Evolutionary conservation across 2,113 vertebrate species (phyloP), one percentile per base, ranked within the genome.

Genomic region (Mesembrinibis cayennensis): DNA sequence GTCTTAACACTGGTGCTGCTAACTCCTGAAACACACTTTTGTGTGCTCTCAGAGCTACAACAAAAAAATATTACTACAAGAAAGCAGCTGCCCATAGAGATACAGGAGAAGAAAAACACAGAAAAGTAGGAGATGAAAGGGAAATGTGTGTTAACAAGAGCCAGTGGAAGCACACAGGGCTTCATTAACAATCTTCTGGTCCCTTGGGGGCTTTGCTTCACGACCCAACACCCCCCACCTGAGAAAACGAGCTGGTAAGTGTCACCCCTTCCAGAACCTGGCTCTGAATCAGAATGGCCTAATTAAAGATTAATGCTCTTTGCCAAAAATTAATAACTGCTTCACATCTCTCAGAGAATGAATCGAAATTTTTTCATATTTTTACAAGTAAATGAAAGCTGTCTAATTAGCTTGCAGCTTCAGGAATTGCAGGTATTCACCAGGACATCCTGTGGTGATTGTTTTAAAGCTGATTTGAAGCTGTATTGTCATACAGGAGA

Each of bases 81-180:
- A 89, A 96, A 92, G 92, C 79, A 93, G 40, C 38, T 95, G 59
- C 59, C 78, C 8, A 2, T 70, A 95, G 86, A 95, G 34, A 83
- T 76, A 78, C 9, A 56, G 47, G 29, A 45, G 81, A 91, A 80
- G 59, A 95, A 93, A 94, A 22, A 5, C 17, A 44, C 17, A 92
- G 70, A 77, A 96, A 93, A 89, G 74, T 25, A 52, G 83, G 44
- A 59, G 50, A 72, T 67, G 22, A 95, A 95, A 72, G 49, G 53
- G 50, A 81, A 91, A 15, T 38, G 18, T 13, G 20, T 85, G 36
- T 45, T 95, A 53, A 65, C 38, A 66, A 61, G 55, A 97, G 44
- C 17, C 34, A 69, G 5, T 32, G 53, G 26, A 66, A 81, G 36
- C 15, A 21, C 29, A 49, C 11, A 53, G 23, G 58, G 21, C 42